Base-by-base conservation (phyloP, 2,797 vertebrate genomes). In the Cossypha heuglini region DNA sequence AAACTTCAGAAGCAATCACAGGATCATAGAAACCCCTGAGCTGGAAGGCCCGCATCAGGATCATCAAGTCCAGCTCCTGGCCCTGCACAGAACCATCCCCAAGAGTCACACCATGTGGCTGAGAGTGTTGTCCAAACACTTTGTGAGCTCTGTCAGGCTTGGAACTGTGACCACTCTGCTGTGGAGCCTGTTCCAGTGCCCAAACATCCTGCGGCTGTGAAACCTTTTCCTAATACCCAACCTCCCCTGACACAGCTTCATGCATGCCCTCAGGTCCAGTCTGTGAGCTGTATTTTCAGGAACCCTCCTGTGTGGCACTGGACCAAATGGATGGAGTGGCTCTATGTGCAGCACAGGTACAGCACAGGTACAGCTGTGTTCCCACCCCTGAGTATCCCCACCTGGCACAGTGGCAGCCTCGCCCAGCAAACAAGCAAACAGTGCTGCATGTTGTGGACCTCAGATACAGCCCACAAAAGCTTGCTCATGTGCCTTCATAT, bases 311-410 rank as follows among this genome's bases (percentile, higher is more conserved):
- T 2, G 0, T 61, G 86, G 55, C 35, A 5, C 37, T 20, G 55
- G 26, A 3, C 8, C 48, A n/a, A 29, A 7, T 5, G 40, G 54
- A 28, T 0, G 0, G 6, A 31, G 29, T 42, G 46, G 45, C 40
- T 66, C 0, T 38, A 10, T 0, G 0, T 37, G 16, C 12, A 51
- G 52, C n/a, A 5, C 35, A 48, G 0, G 1, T 16, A 17, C 14
- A 22, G 51, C 14, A 15, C 31, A 35, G 0, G 3, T 35, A 20
- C 33, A 22, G 55, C 55, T 20, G 48, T 19, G 11, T 16, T 33
- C 54, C 45, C 48, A 7, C 5, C 20, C 38, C 52, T 26, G 8
- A 20, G 11, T 64, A 71, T 31, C 48, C 45, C 33, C 4, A 14
- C 54, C 58, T 1, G 0, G 33, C 35, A 4, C 31, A 9, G 12